Evolutionary conservation across 2,797 vertebrate species (phyloP).

Genomic region (Euthynnus affinis): DNA sequence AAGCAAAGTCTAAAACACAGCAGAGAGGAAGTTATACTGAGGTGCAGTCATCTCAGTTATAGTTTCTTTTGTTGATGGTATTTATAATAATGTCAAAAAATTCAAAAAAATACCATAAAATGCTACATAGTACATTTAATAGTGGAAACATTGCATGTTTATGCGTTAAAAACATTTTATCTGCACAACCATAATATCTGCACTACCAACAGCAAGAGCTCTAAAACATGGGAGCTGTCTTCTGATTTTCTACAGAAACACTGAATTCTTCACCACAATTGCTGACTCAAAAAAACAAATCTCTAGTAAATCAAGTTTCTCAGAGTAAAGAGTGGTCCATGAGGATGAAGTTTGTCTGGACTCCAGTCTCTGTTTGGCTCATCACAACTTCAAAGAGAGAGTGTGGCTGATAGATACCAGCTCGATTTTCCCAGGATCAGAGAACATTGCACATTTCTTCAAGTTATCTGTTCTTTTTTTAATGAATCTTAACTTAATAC

Average conservation of each 20-base stretch:
- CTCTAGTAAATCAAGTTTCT: slow-evolving; percentile 1
- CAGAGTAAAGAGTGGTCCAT: neutral
- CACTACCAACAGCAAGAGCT: neutral
- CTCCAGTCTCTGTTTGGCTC: slow-evolving; percentile 12
- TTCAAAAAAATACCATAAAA: neutral
- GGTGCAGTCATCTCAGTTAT: too few species aligned
- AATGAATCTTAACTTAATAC: neutral
- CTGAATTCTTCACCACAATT: neutral
- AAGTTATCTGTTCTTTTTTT: neutral
- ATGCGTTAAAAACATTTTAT: neutral
- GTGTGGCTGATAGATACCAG: neutral
- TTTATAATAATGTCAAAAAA: neutral
- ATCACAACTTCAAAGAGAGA: slow-evolving; percentile 15
- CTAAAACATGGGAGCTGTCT: neutral
- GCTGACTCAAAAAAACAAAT: neutral
- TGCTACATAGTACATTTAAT: neutral
- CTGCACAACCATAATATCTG: neutral
- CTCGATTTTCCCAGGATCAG: slow-evolving; percentile 3
- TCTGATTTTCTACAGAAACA: neutral
- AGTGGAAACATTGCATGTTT: too few species aligned
- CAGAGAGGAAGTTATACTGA: neutral
- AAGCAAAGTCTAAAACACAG: neutral
- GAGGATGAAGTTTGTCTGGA: slow-evolving; percentile 13
- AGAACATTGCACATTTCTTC: slow-evolving; percentile 2
- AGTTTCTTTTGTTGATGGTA: neutral